A percentile compares a stretch with the other conserved stretches of the same genome.
Conservation (phyloP, 2,888 invertebrate species). For the Chorisops tibialis region DNA sequence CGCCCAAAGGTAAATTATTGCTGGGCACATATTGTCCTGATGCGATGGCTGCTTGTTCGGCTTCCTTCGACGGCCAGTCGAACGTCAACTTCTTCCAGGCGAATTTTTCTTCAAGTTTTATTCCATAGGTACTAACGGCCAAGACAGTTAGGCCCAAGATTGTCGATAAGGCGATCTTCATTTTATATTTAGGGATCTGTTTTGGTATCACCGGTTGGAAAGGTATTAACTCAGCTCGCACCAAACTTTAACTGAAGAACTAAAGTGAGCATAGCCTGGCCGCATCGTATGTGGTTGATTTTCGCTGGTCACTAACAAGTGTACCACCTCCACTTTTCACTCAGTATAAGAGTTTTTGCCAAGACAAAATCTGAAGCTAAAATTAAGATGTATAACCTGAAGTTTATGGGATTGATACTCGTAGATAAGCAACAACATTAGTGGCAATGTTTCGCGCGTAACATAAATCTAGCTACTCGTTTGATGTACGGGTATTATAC, state of each 20-base stretch:
- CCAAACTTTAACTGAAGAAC: slow-evolving; percentile 13
- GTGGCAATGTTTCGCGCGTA: too few species aligned
- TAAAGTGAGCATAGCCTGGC: slow-evolving; percentile 6
- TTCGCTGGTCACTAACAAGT: too few species aligned
- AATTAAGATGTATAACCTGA: too few species aligned
- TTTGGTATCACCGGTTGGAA: background rate
- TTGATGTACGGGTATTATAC: too few species aligned
- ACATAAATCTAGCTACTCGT: too few species aligned
- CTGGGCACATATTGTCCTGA: slow-evolving; percentile 60
- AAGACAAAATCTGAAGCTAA: too few species aligned
- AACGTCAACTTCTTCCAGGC: slow-evolving; percentile 69
- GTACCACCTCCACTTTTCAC: too few species aligned
- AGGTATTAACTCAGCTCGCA: background rate
- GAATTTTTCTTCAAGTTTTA: slow-evolving; percentile 61
- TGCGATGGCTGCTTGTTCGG: slow-evolving; percentile 60
- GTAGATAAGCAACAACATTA: too few species aligned
- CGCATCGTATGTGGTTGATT: background rate
- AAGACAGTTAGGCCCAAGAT: slow-evolving; percentile 20
- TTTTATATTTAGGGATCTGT: too few species aligned
- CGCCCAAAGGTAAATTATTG: slow-evolving; percentile 68
- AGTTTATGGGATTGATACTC: too few species aligned
- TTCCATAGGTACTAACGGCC: slow-evolving; percentile 35
- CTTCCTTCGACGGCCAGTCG: slow-evolving; percentile 62
- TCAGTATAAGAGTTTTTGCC: too few species aligned
- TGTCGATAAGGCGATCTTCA: background rate